Evolutionary conservation across 2,888 invertebrate species (phyloP).

Genomic region (Heliconius cydno): DNA sequence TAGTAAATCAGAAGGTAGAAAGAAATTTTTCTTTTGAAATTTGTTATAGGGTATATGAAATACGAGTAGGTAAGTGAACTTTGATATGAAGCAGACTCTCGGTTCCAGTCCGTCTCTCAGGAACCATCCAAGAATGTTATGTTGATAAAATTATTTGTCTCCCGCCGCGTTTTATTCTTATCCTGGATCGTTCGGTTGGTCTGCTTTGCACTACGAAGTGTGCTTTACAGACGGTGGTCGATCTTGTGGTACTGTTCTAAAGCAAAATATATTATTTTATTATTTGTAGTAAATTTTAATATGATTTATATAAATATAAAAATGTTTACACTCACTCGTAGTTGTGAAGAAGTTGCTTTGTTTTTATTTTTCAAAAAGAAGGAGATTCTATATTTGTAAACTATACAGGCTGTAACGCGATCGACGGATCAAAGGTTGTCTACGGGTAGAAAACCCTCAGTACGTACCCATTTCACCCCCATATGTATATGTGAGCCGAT

Average conservation of each 20-base stretch:
- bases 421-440: too few relatives aligned
- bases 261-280: slow-evolving; percentile 57
- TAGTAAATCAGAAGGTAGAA: too few relatives aligned
- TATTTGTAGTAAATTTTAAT: slow-evolving; percentile 26
- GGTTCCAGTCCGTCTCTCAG: slow-evolving; percentile 21
- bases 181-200: slow-evolving; percentile 61
- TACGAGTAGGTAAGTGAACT: slow-evolving; percentile 9
- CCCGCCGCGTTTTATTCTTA: slow-evolving; percentile 65
- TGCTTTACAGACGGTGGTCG: slow-evolving; percentile 57
- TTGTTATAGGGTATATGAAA: neutral
- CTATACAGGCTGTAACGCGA: too few relatives aligned
- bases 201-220: slow-evolving; percentile 65
- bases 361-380: too few relatives aligned
- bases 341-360: too few relatives aligned
- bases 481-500: too few relatives aligned
- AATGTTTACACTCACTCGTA: too few relatives aligned
- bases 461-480: too few relatives aligned
- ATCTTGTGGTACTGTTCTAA: slow-evolving; percentile 67
- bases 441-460: too few relatives aligned
- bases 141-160: slow-evolving; percentile 54
- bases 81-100: slow-evolving; percentile 10
- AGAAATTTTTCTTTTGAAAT: neutral
- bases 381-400: too few relatives aligned
- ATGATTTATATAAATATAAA: neutral
- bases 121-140: slow-evolving; percentile 41